These are phyloP conservation scores for Phthorimaea operculella DNA, from an alignment of 1,140 invertebrate species.

Conservation along the genomic window DNA sequence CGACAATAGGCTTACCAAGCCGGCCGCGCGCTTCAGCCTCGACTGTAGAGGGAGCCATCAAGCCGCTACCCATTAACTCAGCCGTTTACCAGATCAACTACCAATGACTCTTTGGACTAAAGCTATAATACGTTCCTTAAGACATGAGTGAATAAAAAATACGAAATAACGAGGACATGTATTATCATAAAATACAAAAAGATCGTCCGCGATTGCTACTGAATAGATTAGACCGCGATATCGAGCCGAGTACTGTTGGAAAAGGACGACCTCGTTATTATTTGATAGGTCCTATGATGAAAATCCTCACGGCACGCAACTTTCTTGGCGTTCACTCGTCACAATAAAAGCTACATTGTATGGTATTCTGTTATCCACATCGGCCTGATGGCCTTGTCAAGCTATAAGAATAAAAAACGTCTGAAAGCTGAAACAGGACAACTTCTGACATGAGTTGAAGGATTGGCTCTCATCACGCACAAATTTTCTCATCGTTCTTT, in stretches of 20 bases:
- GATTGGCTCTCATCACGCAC: slow-evolving; percentile 61
- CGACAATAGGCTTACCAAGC: slow-evolving; percentile 50
- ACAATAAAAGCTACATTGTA: slow-evolving; percentile 53
- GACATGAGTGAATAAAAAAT: slow-evolving; percentile 22
- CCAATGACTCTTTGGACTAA: neutral
- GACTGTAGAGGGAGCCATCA: slow-evolving; percentile 39
- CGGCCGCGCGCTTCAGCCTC: slow-evolving; percentile 17
- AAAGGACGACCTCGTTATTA: slow-evolving; percentile 55
- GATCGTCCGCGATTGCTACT: slow-evolving; percentile 34
- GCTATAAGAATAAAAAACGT: slow-evolving; percentile 49
- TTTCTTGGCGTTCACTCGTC: slow-evolving; percentile 52
- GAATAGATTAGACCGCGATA: slow-evolving; percentile 43
- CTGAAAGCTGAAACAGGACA: slow-evolving; percentile 38
- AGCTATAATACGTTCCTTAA: slow-evolving; percentile 2
- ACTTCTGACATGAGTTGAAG: slow-evolving; percentile 46
- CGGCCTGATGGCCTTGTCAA: slow-evolving; percentile 26
- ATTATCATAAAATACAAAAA: slow-evolving; percentile 45
- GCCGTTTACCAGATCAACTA: slow-evolving; percentile 32
- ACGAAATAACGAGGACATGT: slow-evolving; percentile 30
- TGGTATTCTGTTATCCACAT: slow-evolving; percentile 38
- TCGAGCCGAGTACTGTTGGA: slow-evolving; percentile 28
- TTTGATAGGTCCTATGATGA: slow-evolving; percentile 57
- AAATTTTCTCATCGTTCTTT: slow-evolving; percentile 23
- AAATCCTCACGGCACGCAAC: slow-evolving; percentile 58
- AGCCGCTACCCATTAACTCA: slow-evolving; percentile 35